These are phyloP conservation scores for Anoplophora glabripennis DNA, from an alignment of 1,140 invertebrate species.

Conservation along the genomic window DNA sequence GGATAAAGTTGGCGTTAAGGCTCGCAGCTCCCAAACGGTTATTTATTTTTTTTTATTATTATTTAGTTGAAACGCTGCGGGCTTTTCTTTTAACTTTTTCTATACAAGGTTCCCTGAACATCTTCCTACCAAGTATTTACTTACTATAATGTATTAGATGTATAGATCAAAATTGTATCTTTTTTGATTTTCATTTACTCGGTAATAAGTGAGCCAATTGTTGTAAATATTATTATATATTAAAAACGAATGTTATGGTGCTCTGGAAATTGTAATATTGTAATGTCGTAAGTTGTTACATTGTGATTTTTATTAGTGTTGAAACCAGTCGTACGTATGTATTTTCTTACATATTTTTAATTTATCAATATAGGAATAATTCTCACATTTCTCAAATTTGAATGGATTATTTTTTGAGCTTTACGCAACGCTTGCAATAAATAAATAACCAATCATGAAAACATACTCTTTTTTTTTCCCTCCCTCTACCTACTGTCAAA, in stretches of 20 bases:
- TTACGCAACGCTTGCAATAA: constrained; percentile 39
- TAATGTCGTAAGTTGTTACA: constrained; percentile 38
- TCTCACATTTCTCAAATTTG: constrained; percentile 26
- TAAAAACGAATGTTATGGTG: constrained; percentile 44
- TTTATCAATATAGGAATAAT: constrained; percentile 32
- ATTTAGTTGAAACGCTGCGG: constrained; percentile 12
- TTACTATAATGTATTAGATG: constrained; percentile 26
- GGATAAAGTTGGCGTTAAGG: constrained; percentile 9
- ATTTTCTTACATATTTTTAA: constrained; percentile 35
- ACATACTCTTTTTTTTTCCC: no score
- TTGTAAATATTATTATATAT: constrained; percentile 32
- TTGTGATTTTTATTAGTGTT: constrained; percentile 43
- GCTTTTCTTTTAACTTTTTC: background rate
- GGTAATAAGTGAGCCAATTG: constrained; percentile 4
- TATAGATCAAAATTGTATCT: constrained; percentile 32
- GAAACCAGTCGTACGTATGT: constrained; percentile 32
- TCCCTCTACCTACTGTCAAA: no score
- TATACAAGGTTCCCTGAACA: constrained; percentile 29
- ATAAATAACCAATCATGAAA: constrained; percentile 22
- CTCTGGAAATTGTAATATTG: constrained; percentile 41
- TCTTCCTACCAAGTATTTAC: constrained; percentile 50
- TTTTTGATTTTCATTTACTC: constrained; percentile 2
- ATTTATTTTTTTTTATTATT: constrained; percentile 17
- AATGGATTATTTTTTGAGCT: constrained; percentile 39
- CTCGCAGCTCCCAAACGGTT: constrained; percentile 4